Percentiles rank a stretch among this genome's conserved stretches.
Evolutionary conservation across 2,888 invertebrate genomes (phyloP).

Genomic region (Dolomedes plantarius): DNA sequence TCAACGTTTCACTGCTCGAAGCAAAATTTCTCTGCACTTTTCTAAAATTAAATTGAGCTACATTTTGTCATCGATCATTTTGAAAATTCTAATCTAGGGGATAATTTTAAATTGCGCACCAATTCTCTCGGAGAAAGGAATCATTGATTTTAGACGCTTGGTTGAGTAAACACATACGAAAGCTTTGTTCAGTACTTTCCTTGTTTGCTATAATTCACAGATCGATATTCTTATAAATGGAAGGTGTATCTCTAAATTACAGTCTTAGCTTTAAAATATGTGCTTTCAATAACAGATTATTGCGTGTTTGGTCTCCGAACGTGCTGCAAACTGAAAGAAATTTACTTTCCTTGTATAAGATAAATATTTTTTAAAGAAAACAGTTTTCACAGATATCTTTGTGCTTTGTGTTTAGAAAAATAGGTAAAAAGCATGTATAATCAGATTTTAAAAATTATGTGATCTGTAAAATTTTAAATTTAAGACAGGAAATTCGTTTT

Average conservation of each 20-base stretch:
- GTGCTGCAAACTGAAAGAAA: constrained; percentile 4
- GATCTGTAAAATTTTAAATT: no score
- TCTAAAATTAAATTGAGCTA: constrained; percentile 2
- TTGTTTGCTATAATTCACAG: constrained; percentile 39
- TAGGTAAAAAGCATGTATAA: no score
- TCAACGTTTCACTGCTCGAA: background rate
- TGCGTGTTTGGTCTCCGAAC: constrained; percentile 33
- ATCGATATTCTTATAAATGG: constrained; percentile 42
- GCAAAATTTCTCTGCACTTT: background rate
- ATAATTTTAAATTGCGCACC: constrained; percentile 46
- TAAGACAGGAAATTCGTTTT: no score
- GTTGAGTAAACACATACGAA: constrained; percentile 45
- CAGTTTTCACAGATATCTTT: no score
- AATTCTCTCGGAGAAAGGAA: constrained; percentile 21
- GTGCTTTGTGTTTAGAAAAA: no score
- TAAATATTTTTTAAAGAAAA: no score
- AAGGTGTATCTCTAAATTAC: constrained; percentile 32
- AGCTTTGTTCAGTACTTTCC: constrained; percentile 16
- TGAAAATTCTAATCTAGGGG: constrained; percentile 44
- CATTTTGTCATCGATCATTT: constrained; percentile 39
- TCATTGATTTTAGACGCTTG: constrained; percentile 41
- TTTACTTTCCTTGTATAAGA: no score
- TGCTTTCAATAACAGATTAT: constrained; percentile 29
- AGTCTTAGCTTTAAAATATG: constrained; percentile 33
- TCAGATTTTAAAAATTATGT: no score